phyloP scores from a whole-genome alignment of 2,113 vertebrate species.

The Microtus ochrogaster region DNA sequence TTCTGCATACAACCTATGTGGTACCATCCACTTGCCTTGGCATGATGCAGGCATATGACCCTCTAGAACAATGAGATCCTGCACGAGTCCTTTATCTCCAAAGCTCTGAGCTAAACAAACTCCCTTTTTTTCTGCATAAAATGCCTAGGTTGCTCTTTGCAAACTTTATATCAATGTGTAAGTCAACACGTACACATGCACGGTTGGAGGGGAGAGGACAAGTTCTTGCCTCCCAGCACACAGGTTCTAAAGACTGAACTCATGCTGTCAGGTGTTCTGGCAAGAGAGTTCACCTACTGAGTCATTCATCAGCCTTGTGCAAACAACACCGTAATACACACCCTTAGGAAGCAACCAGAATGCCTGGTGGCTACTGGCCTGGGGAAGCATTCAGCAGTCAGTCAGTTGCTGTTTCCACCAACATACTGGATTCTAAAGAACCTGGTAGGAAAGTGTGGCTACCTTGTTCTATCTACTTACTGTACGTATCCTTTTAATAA shows the following conservation, averaged over 20 bases:
- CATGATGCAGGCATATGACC: not conserved
- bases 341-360: not conserved
- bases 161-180: not conserved
- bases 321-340: not conserved
- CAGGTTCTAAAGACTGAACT: not conserved
- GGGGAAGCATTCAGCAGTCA: not conserved
- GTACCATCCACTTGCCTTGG: not conserved
- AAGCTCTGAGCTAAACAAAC: not conserved
- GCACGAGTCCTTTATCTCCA: not conserved
- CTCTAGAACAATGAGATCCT: not conserved
- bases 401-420: not conserved
- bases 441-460: not conserved
- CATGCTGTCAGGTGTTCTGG: not conserved
- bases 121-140: not conserved
- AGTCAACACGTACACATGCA: not conserved
- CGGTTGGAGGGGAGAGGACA: not conserved
- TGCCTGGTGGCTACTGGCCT: not conserved
- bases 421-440: not conserved
- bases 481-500: conserved; percentile 16
- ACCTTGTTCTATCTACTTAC: not conserved
- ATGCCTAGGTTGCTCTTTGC: not conserved
- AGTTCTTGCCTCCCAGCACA: not conserved
- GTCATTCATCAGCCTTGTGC: not conserved
- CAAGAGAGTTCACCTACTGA: not conserved
- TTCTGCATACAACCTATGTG: not conserved